Conservation (phyloP, 1,140 invertebrate genomes). For the Lethrus apterus region DNA sequence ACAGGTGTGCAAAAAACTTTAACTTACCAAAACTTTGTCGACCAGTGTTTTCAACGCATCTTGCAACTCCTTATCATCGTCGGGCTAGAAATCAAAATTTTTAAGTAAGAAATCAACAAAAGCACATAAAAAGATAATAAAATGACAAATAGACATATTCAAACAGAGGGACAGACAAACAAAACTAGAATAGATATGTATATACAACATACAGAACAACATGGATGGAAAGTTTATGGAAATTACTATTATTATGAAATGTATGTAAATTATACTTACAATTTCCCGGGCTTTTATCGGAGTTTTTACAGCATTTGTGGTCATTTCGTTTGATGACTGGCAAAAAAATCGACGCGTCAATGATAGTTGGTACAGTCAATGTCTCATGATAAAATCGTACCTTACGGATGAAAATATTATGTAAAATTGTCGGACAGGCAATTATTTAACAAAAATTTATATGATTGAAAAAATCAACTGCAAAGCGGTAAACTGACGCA, state of each 20-base stretch:
- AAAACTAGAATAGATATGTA: background rate
- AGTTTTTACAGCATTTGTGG: background rate
- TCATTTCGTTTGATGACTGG: conserved; percentile 3
- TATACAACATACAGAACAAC: background rate
- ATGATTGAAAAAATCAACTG: background rate
- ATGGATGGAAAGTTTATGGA: background rate
- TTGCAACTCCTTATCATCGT: conserved; percentile 92
- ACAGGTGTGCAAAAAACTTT: no score
- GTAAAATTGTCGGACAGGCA: background rate
- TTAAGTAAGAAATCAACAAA: background rate
- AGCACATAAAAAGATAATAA: background rate
- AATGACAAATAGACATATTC: background rate
- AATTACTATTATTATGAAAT: background rate
- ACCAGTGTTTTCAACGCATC: conserved; percentile 89
- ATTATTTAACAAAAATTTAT: background rate
- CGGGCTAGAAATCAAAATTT: conserved; percentile 60
- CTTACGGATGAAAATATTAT: background rate
- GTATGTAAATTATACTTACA: background rate
- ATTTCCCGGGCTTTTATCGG: background rate
- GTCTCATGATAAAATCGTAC: no score
- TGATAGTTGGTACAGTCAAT: no score
- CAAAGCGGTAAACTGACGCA: conserved; percentile 4
- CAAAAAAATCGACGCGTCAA: background rate
- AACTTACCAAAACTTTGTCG: conserved; percentile 66
- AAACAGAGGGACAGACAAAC: background rate